Evolutionary conservation across 30 jellyfish, hydroid and myxozoan genomes (phyloP), one percentile per base, ranked within the genome.

Genomic region (Haliclystus octoradiatus): DNA sequence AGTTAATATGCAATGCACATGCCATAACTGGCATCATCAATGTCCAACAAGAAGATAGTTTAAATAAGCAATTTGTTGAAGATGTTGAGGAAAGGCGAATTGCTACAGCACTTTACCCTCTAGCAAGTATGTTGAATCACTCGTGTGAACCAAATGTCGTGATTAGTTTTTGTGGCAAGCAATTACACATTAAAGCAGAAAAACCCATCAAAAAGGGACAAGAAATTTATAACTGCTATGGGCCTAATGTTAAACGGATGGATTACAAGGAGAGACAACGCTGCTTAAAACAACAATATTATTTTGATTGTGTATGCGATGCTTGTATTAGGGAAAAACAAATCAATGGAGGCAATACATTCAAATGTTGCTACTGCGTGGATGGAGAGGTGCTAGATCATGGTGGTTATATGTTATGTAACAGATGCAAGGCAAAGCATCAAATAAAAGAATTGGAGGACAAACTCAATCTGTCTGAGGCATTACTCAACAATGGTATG

Each of bases 51-150:
- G 1, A 47, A 60, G 31, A 40, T 19, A 40, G 19, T 40, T 52
- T n/a, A 24, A 15, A 35, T 5, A 26, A 49, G n/a, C 68, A 85
- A 61, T 52, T n/a, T 33, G 73, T 88, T 1, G 34, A 33, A 22
- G 83, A 77, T 31, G 75, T 71, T 25, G 77, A 66, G 26, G 90
- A 88, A 63, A 66, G 53, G 35, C 85, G 94, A 4, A 28, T 80
- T 0, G 97, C 93, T 29, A 80, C 94, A 31, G 97, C 85, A 0
- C 65, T 88, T 23, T 88, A 80, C 76, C 93, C 95, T 1, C 70
- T 82, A 47, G 76, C 90, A 14, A 69, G 89, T 57, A 40, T 88
- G 63, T 32, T 88, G 63, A 88, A 88, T 61, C 97, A 88, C 66
- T 88, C 97, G 0, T 88, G 97, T 69, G 93, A 80, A 61, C 94